Base-by-base conservation (phyloP, 2,888 invertebrate genomes). In the Serripes groenlandicus region DNA sequence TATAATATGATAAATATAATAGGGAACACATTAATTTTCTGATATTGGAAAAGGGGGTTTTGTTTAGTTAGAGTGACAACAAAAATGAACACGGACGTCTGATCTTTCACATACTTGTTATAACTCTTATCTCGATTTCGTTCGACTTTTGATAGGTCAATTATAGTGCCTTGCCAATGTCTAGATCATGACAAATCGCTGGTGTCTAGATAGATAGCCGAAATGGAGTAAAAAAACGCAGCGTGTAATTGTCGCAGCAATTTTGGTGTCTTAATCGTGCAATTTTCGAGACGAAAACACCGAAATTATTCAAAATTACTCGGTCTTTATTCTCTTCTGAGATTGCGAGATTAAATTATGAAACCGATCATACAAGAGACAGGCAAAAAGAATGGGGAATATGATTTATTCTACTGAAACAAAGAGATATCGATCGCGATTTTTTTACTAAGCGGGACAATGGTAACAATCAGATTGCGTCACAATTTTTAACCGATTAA, bases 281-380 rank as follows among this genome's bases (percentile, higher is more conserved):
- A 52, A 68, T 72, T 49, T 68, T 73, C 7, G 71, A 73, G 68
- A 72, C 69, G 60, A 79, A 83, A 83, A 78, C 75, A 79, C 78
- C 73, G 52, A 83, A 83, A 83, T 83, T 83, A 79, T 83, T 83
- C 79, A 73, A 77, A 83, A 83, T 83, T 79, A 79, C 76, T 58
- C 58, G 73, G 69, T 76, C 76, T 75, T 83, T 83, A 83, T 76
- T 73, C 75, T 76, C 75, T 62, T 28, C 28, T 52, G 83, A 78
- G 78, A 83, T 83, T 62, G 73, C 70, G 58, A 76, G 79, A 83
- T 83, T 79, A 64, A 83, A 83, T 83, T 79, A 79, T 83, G 76
- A 83, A 83, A 60, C 42, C 42, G 68, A 56, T 79, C 52, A 37
- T 69, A 60, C 54, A 62, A 54, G 69, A 76, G 78, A 79, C 83